phyloP scores from a whole-genome alignment of 2,888 invertebrate genomes.

The Hyles lineata region DNA sequence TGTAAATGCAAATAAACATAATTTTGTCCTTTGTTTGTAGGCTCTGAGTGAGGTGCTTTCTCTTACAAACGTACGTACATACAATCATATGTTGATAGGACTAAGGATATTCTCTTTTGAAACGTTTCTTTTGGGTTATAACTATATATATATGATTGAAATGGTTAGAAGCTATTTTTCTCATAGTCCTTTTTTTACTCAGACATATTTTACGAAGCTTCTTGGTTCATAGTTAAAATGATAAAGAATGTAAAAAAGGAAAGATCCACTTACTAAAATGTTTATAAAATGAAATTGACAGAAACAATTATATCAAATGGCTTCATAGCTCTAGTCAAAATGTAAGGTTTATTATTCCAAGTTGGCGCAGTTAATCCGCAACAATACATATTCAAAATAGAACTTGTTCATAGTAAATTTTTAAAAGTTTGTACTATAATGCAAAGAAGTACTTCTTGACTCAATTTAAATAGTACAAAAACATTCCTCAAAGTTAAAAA shows the following conservation, averaged over 20 bases:
- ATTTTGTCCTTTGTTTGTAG: constrained; percentile 29
- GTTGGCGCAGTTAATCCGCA: too few relatives aligned
- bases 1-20: constrained; percentile 37
- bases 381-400: too few relatives aligned
- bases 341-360: too few relatives aligned
- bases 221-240: neutral
- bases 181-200: too few relatives aligned
- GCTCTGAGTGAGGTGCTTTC: constrained; percentile 7
- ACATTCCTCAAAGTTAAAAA: too few relatives aligned
- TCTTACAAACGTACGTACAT: neutral
- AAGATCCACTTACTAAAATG: neutral
- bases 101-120: neutral
- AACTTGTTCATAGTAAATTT: too few relatives aligned
- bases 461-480: too few relatives aligned
- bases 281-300: too few relatives aligned
- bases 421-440: too few relatives aligned
- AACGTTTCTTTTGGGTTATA: neutral
- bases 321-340: too few relatives aligned
- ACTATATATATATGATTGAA: neutral
- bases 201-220: neutral
- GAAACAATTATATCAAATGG: too few relatives aligned
- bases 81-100: neutral
- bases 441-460: too few relatives aligned
- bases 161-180: neutral
- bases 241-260: neutral